Base-by-base conservation (phyloP, 1,140 invertebrate species). In the Megathymus violae region DNA sequence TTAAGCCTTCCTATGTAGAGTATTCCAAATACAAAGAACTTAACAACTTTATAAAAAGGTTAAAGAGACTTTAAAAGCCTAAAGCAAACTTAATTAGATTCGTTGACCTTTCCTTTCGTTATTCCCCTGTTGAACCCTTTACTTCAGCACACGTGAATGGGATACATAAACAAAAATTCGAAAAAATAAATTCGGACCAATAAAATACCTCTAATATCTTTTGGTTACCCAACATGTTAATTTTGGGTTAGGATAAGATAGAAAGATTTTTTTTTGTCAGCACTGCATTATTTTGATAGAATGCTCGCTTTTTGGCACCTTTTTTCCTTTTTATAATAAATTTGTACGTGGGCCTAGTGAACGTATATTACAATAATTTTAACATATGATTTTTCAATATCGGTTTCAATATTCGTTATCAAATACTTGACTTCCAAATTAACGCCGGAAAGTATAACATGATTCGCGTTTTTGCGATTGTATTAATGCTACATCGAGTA, bases 61-160 rank as follows among this genome's bases (percentile, higher is more conserved):
- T 56, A 76, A 72, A 72, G 61, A 56, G 41, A 47, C 51, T 48
- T 13, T 63, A 67, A 66, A 61, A 67, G 50, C 36, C 62, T 52
- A 74, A 67, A 71, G 67, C 44, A 67, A 59, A 61, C 63, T 63
- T 77, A 80, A 82, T 76, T 74, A 62, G 67, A 80, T 82, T 80
- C 67, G 64, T 72, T 72, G 67, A 59, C 66, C 58, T 72, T 43
- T 58, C 64, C 69, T 67, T 56, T 66, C 64, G 76, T 75, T 71
- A 67, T 50, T 44, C 36, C 19, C 54, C 13, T 54, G 62, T 61
- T 74, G n/a, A 71, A 67, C 72, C 71, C 48, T 69, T 74, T 74
- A 66, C 63, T 67, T 68, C 48, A 19, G 62, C n/a, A 56, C 40
- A 77, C 78, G 76, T 78, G 76, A 76, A 65, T 44, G 38, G 71